Conservation (phyloP, 2,113 vertebrate species). For the Nothocercus julius region DNA sequence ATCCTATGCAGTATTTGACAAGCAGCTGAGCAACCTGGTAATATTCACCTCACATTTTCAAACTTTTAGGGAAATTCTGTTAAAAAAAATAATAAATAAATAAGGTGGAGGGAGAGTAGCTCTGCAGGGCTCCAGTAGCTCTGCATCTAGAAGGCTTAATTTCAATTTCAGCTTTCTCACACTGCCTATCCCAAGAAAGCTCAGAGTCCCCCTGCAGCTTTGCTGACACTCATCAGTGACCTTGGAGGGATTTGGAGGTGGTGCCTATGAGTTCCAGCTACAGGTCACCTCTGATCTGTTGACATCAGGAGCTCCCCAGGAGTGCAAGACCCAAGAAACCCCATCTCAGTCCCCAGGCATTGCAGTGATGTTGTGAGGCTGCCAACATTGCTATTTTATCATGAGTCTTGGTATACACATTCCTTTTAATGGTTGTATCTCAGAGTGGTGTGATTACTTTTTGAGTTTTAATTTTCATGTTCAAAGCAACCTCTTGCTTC, state of each 20-base stretch:
- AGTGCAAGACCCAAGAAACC: background rate
- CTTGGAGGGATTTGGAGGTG: background rate
- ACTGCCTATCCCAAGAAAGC: background rate
- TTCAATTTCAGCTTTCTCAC: constrained; percentile 16
- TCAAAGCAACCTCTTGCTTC: fast-evolving
- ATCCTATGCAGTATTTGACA: background rate
- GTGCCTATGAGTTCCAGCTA: background rate
- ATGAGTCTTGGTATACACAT: background rate
- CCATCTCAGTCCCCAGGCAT: background rate
- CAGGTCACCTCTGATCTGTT: background rate
- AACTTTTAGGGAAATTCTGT: background rate
- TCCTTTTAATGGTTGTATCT: background rate
- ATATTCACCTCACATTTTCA: background rate
- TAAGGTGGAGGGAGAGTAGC: fast-evolving
- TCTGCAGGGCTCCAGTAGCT: background rate
- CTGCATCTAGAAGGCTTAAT: background rate
- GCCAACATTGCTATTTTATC: background rate
- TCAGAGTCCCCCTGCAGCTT: background rate
- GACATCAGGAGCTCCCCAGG: background rate
- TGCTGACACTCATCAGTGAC: background rate
- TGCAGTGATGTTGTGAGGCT: background rate
- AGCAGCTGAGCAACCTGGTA: background rate
- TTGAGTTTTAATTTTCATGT: background rate
- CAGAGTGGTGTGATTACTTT: background rate
- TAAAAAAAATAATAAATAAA: fast-evolving